These are phyloP conservation scores for Drosophila melanica DNA, from an alignment of 1,140 invertebrate species.

Conservation along the genomic window DNA sequence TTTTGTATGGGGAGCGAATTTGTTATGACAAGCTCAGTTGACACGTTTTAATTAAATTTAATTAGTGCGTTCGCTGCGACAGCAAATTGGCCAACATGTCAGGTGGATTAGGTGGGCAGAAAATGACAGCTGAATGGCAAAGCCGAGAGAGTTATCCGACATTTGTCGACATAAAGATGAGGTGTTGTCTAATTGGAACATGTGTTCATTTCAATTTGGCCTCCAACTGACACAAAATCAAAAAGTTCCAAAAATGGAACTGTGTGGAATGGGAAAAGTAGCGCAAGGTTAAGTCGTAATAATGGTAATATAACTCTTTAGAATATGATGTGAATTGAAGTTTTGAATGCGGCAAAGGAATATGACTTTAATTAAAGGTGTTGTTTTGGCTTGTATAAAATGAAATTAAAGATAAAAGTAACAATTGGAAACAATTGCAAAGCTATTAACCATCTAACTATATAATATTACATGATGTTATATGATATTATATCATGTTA, in stretches of 20 bases:
- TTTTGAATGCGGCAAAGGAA: too few relatives aligned
- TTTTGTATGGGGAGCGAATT: constrained; percentile 65
- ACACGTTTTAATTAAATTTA: constrained; percentile 83
- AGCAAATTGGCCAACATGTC: constrained; percentile 43
- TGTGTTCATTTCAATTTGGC: constrained; percentile 34
- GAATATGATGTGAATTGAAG: too few relatives aligned
- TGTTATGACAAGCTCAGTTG: constrained; percentile 80
- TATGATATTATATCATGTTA: too few relatives aligned
- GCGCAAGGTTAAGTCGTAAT: not conserved
- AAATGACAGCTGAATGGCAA: constrained; percentile 19
- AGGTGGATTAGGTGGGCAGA: constrained; percentile 35
- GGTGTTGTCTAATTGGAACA: constrained; percentile 53
- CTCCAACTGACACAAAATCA: constrained; percentile 1
- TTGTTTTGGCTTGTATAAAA: too few relatives aligned
- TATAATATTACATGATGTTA: too few relatives aligned
- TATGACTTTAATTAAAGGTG: too few relatives aligned
- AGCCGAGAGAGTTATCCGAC: constrained; percentile 36
- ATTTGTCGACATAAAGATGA: constrained; percentile 42
- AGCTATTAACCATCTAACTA: too few relatives aligned
- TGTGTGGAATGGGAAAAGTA: not conserved
- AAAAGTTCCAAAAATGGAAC: not conserved
- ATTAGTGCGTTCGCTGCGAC: constrained; percentile 66
- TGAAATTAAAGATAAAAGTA: too few relatives aligned
- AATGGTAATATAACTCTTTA: too few relatives aligned
- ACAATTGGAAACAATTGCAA: too few relatives aligned